Conservation (phyloP, 1,140 invertebrate genomes). For the Helicoverpa armigera region DNA sequence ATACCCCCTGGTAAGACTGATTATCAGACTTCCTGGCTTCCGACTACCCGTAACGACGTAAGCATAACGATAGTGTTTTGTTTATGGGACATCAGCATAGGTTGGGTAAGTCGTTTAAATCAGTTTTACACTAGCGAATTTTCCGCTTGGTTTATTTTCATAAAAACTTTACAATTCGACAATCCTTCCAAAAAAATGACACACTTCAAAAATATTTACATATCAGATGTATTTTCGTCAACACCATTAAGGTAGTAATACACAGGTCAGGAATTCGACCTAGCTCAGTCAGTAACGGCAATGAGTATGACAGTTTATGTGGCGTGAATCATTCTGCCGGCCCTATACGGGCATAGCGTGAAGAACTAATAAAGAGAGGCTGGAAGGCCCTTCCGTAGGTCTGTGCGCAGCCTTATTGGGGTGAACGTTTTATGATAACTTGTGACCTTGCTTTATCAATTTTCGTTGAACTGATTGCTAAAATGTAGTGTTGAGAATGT, state of each 20-base stretch:
- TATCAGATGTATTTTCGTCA: not conserved
- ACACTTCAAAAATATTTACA: not conserved
- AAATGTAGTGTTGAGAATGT: too few relatives aligned
- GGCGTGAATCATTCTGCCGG: constrained; percentile 4
- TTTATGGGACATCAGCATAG: too few relatives aligned
- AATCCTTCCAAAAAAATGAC: too few relatives aligned
- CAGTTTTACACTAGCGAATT: too few relatives aligned
- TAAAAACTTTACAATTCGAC: too few relatives aligned
- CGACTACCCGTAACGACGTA: too few relatives aligned
- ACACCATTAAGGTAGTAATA: not conserved
- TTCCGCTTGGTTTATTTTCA: too few relatives aligned
- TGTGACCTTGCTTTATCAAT: not conserved
- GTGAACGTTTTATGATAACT: constrained; percentile 9
- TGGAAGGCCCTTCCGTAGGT: constrained; percentile 8
- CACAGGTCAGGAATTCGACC: not conserved
- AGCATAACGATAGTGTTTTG: too few relatives aligned
- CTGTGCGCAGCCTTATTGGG: not conserved
- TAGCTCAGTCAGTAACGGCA: not conserved
- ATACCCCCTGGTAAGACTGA: too few relatives aligned
- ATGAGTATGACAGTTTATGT: not conserved
- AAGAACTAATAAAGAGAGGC: constrained; percentile 18
- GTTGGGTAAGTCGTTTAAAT: too few relatives aligned
- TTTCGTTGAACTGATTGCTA: not conserved
- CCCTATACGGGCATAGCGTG: constrained; percentile 10
- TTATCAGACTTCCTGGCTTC: too few relatives aligned